Percentiles rank a stretch among this genome's conserved stretches.
phyloP scores from a whole-genome alignment of 2,113 vertebrate genomes.

The Cottus gobio region DNA sequence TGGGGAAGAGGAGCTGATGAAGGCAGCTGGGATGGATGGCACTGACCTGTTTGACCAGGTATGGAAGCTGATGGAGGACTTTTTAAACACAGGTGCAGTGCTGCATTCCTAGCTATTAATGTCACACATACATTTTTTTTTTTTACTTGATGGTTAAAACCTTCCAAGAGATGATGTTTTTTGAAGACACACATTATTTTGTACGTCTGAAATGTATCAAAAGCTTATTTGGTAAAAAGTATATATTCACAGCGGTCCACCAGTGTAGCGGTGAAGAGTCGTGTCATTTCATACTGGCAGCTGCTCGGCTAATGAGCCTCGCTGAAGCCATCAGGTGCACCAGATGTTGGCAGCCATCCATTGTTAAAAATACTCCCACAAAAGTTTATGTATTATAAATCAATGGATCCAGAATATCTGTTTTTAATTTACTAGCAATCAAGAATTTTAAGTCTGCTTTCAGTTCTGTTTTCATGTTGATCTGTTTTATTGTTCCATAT shows the following conservation, averaged over 20 bases:
- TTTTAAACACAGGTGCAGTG: background rate
- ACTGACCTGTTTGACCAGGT: constrained; percentile 98
- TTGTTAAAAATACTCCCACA: background rate
- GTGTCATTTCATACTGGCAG: background rate
- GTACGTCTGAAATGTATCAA: background rate
- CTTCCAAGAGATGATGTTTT: background rate
- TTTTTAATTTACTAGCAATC: background rate
- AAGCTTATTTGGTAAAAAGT: background rate
- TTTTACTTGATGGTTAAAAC: background rate
- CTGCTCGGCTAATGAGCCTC: background rate
- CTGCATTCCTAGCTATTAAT: background rate
- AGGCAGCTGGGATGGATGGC: constrained; percentile 92
- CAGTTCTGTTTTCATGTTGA: no score
- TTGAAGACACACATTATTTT: background rate
- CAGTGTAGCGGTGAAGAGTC: no score
- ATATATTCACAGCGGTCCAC: background rate
- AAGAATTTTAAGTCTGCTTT: no score
- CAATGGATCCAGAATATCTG: background rate
- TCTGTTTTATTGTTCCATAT: background rate
- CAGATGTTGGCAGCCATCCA: background rate
- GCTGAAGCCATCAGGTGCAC: background rate
- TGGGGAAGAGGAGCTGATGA: constrained; percentile 96
- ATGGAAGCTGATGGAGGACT: background rate
- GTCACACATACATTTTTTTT: background rate
- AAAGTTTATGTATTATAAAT: background rate